Evolutionary conservation across 2,113 vertebrate species (phyloP).

Genomic region (Melanostigma gelatinosum): DNA sequence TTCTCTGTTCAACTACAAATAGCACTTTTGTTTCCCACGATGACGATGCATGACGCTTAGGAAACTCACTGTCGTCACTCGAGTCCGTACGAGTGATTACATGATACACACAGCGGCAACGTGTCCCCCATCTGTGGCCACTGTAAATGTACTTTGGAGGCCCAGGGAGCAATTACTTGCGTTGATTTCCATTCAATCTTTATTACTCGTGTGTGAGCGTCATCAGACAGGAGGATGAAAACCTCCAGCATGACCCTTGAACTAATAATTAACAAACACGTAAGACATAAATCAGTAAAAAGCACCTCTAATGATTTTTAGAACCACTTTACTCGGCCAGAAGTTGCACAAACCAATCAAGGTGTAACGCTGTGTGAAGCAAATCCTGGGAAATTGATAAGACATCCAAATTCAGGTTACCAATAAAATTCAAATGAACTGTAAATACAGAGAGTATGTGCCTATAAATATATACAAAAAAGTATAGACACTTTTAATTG

Average conservation of each 20-base stretch:
- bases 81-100: background rate
- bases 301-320: slow-evolving; percentile 46
- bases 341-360: slow-evolving; percentile 49
- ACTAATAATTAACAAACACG: slow-evolving; percentile 54
- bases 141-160: slow-evolving; percentile 9
- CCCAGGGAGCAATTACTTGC: slow-evolving; percentile 6
- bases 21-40: background rate
- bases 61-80: slow-evolving; percentile 19
- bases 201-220: slow-evolving; percentile 41
- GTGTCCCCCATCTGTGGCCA: background rate
- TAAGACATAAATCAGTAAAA: slow-evolving; percentile 73
- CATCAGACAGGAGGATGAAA: slow-evolving; percentile 32
- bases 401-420: slow-evolving; percentile 68
- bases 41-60: slow-evolving; percentile 1
- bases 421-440: slow-evolving; percentile 70
- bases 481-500: slow-evolving; percentile 73
- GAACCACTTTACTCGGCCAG: slow-evolving; percentile 52
- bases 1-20: background rate
- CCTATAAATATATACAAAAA: slow-evolving; percentile 82
- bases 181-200: slow-evolving; percentile 15
- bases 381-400: slow-evolving; percentile 58
- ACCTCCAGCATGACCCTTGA: slow-evolving; percentile 51
- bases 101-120: background rate
- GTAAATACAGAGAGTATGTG: slow-evolving; percentile 76
- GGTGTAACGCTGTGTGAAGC: slow-evolving; percentile 34